phyloP scores from a whole-genome alignment of 2,888 invertebrate species.

The Chymomyza fuscimana region DNA sequence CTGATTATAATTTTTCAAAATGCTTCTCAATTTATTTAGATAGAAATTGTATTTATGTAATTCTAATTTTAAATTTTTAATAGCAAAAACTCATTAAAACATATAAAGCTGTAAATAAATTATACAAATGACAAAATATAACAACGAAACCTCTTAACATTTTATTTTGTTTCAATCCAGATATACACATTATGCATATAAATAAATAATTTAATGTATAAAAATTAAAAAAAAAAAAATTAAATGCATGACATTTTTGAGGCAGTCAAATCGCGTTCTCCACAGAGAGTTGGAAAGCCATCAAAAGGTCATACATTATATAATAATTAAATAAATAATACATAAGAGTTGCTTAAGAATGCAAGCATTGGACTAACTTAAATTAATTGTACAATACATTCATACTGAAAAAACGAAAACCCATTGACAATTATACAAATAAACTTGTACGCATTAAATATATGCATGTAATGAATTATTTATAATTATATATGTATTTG shows the following conservation, averaged over 20 bases:
- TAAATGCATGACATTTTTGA: too few relatives aligned
- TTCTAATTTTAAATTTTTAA: neutral
- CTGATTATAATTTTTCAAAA: neutral
- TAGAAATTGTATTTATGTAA: neutral
- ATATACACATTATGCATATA: neutral
- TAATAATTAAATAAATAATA: too few relatives aligned
- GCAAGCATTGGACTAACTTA: too few relatives aligned
- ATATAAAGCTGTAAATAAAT: neutral
- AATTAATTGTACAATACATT: too few relatives aligned
- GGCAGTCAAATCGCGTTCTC: too few relatives aligned
- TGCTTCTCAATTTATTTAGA: neutral
- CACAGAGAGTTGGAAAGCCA: too few relatives aligned
- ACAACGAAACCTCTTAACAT: neutral
- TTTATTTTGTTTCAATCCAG: too few relatives aligned
- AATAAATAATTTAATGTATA: neutral
- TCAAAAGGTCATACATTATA: too few relatives aligned
- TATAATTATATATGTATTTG: constrained; percentile 63
- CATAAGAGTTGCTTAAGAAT: too few relatives aligned
- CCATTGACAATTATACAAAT: neutral
- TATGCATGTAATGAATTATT: neutral
- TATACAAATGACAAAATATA: constrained; percentile 11
- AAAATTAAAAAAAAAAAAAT: neutral
- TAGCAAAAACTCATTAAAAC: neutral
- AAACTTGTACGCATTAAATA: neutral
- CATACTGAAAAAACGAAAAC: too few relatives aligned